These are phyloP conservation scores for Elgaria multicarinata DNA, from an alignment of 2,113 vertebrate species.

Conservation along the genomic window DNA sequence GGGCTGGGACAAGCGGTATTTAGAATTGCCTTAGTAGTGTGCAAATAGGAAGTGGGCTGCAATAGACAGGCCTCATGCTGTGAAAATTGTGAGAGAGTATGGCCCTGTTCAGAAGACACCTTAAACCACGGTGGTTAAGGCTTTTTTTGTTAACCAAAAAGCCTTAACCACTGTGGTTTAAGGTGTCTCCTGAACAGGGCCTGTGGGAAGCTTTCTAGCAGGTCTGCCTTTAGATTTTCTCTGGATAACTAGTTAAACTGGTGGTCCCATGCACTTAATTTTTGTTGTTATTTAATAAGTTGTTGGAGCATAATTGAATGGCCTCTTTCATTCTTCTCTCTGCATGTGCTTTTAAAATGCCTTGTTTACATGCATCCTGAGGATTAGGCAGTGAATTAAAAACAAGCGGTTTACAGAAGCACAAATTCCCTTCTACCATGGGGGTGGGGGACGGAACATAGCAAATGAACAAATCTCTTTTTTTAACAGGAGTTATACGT, in stretches of 20 bases:
- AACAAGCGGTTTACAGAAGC: constrained; percentile 56
- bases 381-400: constrained; percentile 66
- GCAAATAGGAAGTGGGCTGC: neutral
- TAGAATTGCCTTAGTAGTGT: neutral
- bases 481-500: neutral
- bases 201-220: neutral
- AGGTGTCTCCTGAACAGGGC: too few species aligned
- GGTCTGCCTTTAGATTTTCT: neutral
- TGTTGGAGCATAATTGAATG: constrained; percentile 43
- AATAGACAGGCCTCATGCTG: neutral
- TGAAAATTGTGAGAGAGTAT: neutral
- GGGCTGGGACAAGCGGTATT: neutral
- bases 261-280: neutral
- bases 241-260: neutral
- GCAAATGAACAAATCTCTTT: constrained; percentile 40
- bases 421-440: constrained; percentile 43
- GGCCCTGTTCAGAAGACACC: too few species aligned
- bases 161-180: too few species aligned
- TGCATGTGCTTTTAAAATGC: constrained; percentile 23
- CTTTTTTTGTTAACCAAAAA: too few species aligned
- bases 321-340: constrained; percentile 53
- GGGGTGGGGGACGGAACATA: neutral
- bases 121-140: too few species aligned
- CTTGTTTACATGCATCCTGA: constrained; percentile 59
- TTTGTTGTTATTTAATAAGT: constrained; percentile 12